Conservation (phyloP, 1,140 invertebrate species). For the Euglossa dilemma region DNA sequence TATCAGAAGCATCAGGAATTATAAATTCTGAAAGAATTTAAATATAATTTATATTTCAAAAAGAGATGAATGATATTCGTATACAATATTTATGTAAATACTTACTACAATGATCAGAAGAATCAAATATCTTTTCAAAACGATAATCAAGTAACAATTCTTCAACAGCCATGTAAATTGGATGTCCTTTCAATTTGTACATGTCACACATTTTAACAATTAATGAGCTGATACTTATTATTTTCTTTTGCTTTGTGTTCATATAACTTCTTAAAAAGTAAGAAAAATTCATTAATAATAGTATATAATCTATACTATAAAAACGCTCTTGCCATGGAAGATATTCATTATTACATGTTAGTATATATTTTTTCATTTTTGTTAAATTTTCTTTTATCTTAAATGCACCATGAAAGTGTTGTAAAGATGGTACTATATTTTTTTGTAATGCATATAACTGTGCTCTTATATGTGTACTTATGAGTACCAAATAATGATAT, state of each 20-base stretch:
- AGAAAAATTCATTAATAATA: constrained; percentile 70
- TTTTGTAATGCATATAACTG: constrained; percentile 73
- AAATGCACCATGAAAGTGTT: constrained; percentile 75
- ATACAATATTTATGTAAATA: background rate
- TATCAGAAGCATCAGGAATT: constrained; percentile 52
- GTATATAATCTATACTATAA: constrained; percentile 64
- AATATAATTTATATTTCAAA: background rate
- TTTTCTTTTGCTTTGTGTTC: constrained; percentile 26
- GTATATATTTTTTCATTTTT: background rate
- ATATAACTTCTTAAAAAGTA: constrained; percentile 59
- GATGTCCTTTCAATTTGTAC: constrained; percentile 68
- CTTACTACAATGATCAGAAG: constrained; percentile 42
- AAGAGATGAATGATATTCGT: background rate
- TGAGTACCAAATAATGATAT: constrained; percentile 75
- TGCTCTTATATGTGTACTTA: constrained; percentile 71
- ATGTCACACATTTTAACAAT: constrained; percentile 60
- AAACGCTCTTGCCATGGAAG: constrained; percentile 56
- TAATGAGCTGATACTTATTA: constrained; percentile 45
- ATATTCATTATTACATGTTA: background rate
- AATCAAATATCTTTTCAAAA: constrained; percentile 37
- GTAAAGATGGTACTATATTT: constrained; percentile 58
- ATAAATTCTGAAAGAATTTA: constrained; percentile 63
- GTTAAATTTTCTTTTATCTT: constrained; percentile 61
- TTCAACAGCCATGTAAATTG: constrained; percentile 60
- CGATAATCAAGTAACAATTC: constrained; percentile 51